A percentile compares a stretch with the other conserved stretches of the same genome.
Evolutionary conservation across 2,797 vertebrate species (phyloP).

Genomic region (Gastrophryne carolinensis): DNA sequence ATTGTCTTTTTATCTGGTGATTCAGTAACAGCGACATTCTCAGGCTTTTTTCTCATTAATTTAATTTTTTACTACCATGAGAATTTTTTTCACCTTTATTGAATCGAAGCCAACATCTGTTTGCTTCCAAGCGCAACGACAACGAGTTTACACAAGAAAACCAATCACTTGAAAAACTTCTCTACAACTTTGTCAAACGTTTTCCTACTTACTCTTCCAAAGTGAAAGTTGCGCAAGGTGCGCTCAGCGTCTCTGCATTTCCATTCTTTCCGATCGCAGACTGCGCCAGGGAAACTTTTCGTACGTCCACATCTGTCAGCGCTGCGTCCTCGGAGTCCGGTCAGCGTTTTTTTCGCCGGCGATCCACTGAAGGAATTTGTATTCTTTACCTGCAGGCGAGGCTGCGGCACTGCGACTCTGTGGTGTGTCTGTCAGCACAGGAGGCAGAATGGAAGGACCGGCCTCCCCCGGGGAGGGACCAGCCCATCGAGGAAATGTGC

Average conservation of each 20-base stretch:
- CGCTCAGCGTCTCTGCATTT: neutral
- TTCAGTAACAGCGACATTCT: too few relatives aligned
- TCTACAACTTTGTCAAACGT: neutral
- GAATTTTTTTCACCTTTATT: too few relatives aligned
- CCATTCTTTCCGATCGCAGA: neutral
- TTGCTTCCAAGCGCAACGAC: neutral
- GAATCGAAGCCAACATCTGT: too few relatives aligned
- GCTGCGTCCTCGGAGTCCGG: neutral
- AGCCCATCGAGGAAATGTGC: neutral
- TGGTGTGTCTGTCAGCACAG: neutral
- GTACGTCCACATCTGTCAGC: slow-evolving; percentile 15
- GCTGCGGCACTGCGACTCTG: neutral
- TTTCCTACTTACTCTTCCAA: slow-evolving; percentile 16
- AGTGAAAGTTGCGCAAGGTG: neutral
- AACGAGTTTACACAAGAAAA: neutral
- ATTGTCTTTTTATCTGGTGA: too few relatives aligned
- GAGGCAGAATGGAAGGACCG: neutral
- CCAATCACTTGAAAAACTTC: neutral
- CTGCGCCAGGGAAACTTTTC: neutral
- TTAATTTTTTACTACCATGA: too few relatives aligned
- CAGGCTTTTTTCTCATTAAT: too few relatives aligned
- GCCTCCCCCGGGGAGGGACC: slow-evolving; percentile 24
- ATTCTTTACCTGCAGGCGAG: neutral
- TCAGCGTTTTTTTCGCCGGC: neutral
- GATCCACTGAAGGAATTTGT: neutral